Base-by-base conservation (phyloP, 1,140 invertebrate genomes). In the Monomorium pharaonis region DNA sequence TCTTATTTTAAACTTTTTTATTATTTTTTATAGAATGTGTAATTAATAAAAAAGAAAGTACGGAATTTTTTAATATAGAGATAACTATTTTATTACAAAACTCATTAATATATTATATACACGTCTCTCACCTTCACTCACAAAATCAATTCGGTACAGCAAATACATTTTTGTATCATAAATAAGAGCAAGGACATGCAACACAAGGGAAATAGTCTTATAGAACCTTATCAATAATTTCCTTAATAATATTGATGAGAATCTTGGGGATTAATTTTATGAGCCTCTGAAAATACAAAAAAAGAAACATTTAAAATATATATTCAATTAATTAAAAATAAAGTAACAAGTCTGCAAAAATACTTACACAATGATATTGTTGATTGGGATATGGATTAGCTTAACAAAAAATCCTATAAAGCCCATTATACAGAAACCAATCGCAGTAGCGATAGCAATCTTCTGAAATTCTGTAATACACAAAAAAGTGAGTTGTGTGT, bases 321-420 rank as follows among this genome's bases (percentile, higher is more conserved):
- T 56, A 6, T 12, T 63, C n/a, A 18, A 80, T 27, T 9, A 0
- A 47, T 58, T 30, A 3, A 21, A 47, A 49, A 44, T 56, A 0
- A 24, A 9, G n/a, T 2, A 27, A 5, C 10, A 76, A 76, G 72
- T 0, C 27, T 51, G 12, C 18, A 21, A 78, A 21, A 78, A 65
- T 92, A 96, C 96, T 96, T 96, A 96, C 96, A 99, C 99, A 96
- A 99, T 99, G 94, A 99, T 99, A 95, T 99, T 99, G 96, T 99
- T 99, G 96, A 99, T 99, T 86, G 99, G 99, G 95, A 99, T 99
- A 95, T 99, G 99, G 94, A 99, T 99, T 75, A 99, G 96, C 96
- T 99, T 99, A 7, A 99, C 99, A 92, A 99, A 99, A 96, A 99
- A 99, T 91, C 99, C 99, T 95, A 99, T 99, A 95, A 99, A 99